phyloP scores from a whole-genome alignment of 2,113 vertebrate genomes.

The Arvicanthis niloticus region DNA sequence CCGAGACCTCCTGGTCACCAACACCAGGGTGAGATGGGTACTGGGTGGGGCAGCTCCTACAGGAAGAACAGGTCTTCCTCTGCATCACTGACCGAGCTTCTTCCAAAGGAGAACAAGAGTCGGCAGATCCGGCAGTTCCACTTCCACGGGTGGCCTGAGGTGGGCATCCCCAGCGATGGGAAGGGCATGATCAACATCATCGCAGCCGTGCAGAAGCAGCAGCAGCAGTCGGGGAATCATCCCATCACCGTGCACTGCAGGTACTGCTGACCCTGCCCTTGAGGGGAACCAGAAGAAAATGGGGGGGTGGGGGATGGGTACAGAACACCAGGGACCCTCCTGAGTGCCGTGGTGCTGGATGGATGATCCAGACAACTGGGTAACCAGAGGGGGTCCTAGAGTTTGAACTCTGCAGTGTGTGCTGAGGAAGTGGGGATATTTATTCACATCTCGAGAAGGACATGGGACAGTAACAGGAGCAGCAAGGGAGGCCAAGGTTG shows the following conservation, averaged over 20 bases:
- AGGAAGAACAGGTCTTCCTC: neutral
- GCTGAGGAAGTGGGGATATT: neutral
- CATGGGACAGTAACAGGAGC: neutral
- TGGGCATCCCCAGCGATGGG: slow-evolving; percentile 96
- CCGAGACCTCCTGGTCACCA: slow-evolving; percentile 96
- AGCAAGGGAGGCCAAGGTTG: neutral
- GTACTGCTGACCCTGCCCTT: slow-evolving; percentile 76
- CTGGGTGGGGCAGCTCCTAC: neutral
- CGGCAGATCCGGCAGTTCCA: slow-evolving; percentile 97
- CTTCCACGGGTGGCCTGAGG: slow-evolving; percentile 99
- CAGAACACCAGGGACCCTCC: neutral
- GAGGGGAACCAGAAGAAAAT: rapidly evolving
- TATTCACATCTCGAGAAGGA: neutral
- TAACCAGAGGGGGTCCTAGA: neutral
- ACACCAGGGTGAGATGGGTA: slow-evolving; percentile 93
- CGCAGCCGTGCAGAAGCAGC: slow-evolving; percentile 97
- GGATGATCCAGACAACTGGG: neutral
- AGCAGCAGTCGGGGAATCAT: slow-evolving; percentile 99
- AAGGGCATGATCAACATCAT: slow-evolving; percentile 99
- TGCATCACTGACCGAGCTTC: neutral
- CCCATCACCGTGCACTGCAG: slow-evolving; percentile 99
- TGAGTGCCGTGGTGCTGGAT: neutral
- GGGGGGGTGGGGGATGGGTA: neutral
- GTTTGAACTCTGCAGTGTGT: neutral
- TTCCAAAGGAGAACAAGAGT: slow-evolving; percentile 95